These are phyloP conservation scores for Eubucco bourcierii DNA, from an alignment of 2,113 vertebrate species.

Conservation along the genomic window DNA sequence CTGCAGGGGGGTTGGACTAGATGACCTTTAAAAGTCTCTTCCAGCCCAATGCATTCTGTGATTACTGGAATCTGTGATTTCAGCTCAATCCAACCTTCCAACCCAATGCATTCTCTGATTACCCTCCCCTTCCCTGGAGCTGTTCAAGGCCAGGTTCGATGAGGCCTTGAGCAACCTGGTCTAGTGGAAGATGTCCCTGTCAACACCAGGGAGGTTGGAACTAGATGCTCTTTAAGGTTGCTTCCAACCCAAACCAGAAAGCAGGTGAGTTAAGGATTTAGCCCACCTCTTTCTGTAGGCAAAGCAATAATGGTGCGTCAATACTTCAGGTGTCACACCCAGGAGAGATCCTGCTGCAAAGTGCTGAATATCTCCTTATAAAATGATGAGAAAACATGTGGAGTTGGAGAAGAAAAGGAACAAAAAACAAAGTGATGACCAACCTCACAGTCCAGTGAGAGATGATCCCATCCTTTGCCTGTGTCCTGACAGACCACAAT, in stretches of 20 bases:
- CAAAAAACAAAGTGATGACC: background rate
- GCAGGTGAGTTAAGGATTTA: background rate
- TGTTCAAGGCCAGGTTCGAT: no score
- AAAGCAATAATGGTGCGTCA: background rate
- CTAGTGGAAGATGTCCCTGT: no score
- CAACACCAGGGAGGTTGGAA: no score
- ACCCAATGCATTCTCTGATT: no score
- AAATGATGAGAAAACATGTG: background rate
- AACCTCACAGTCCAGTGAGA: conserved; percentile 52
- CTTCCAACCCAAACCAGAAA: background rate
- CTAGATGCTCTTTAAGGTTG: no score
- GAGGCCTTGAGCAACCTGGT: no score
- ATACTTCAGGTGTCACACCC: background rate
- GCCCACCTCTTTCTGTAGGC: background rate
- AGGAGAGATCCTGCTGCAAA: background rate
- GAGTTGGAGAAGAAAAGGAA: background rate
- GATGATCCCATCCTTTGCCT: conserved; percentile 37
- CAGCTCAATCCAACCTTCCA: no score
- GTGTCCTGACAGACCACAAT: conserved; percentile 49
- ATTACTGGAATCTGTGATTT: no score
- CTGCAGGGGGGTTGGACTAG: no score
- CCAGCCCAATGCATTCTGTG: no score
- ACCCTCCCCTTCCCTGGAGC: no score
- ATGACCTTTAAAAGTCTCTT: no score
- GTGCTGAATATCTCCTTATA: background rate